These are phyloP conservation scores for Drosophila eohydei DNA, from an alignment of 2,888 invertebrate genomes.

Conservation along the genomic window DNA sequence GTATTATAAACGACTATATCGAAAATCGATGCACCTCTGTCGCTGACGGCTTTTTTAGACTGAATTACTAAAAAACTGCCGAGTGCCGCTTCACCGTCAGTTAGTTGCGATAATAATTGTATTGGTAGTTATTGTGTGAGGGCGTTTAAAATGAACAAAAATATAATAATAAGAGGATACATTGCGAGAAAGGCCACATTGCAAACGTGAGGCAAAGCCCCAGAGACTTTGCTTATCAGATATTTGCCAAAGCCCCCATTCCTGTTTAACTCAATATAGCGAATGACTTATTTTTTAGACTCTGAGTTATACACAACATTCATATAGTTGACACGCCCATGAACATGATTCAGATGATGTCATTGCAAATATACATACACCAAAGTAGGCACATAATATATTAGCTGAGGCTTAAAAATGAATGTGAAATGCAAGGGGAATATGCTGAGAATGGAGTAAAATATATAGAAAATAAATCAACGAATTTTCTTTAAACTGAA, in stretches of 20 bases:
- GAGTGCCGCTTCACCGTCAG: conserved; percentile 25
- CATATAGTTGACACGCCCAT: conserved; percentile 1
- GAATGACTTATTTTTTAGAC: not conserved
- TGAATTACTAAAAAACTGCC: conserved; percentile 48
- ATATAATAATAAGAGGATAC: conserved; percentile 42
- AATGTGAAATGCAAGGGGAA: not conserved
- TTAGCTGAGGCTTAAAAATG: not conserved
- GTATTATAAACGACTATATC: not conserved
- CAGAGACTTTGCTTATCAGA: conserved; percentile 31
- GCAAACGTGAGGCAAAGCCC: not conserved
- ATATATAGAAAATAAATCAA: not conserved
- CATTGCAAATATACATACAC: not conserved
- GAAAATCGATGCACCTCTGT: conserved; percentile 25
- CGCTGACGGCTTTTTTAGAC: conserved; percentile 49
- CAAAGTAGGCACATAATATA: not conserved
- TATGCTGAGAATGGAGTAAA: not conserved
- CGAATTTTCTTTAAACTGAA: too few species aligned
- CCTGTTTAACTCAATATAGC: conserved; percentile 7
- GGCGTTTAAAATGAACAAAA: conserved; percentile 17
- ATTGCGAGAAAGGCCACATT: conserved; percentile 40
- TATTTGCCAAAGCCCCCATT: not conserved
- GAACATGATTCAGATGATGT: not conserved
- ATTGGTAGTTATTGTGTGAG: conserved; percentile 44
- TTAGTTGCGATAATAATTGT: conserved; percentile 54
- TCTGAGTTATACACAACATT: not conserved